Base-by-base conservation (phyloP, 1,140 invertebrate species). In the Drosophila funebris region DNA sequence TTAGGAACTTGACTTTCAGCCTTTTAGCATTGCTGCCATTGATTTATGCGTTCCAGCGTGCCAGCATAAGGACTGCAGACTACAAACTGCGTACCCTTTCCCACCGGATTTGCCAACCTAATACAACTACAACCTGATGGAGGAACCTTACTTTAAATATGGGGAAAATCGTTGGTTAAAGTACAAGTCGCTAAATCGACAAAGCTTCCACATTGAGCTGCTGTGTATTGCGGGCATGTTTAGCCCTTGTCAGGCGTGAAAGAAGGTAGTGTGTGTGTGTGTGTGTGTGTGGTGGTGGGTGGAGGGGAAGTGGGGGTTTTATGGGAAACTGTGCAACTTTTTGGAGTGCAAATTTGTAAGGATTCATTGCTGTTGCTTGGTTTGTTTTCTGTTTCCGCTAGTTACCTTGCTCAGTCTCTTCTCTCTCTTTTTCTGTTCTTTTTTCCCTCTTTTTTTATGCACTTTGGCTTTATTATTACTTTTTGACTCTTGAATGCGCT, bases 111-210 rank as follows among this genome's bases (percentile, higher is more conserved):
- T 9, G 8, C 11, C 8, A 33, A 2, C 0, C 11, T 1, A 13
- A 11, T 6, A 18, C 20, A 9, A 11, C 41, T 14, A 18, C 11
- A 5, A 63, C 48, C 67, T 70, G 60, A n/a, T 22, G n/a, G 14
- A 73, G 46, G 50, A 61, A 43, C 61, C 64, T 41, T 53, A 43
- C 54, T 68, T 73, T 73, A 73, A 73, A 68, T 68, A 52, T 60
- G 22, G 20, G n/a, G 18, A 68, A 61, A 68, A 41, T 53, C 24
- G 46, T 37, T 60, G 31, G 11, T 41, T 31, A 67, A 58, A 54
- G 33, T 33, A 46, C 22, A 24, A 61, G 24, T 58, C 20, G 48
- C 54, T 33, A 48, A 48, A 61, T 46, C 39, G 64, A 58, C 16
- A 54, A 60, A 70, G 39, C 36, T 36, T 36, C 3, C 14, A 44